A percentile compares a stretch with the other conserved stretches of the same genome.
Conservation (phyloP, 2,797 vertebrate species). For the Discoglossus pictus region DNA sequence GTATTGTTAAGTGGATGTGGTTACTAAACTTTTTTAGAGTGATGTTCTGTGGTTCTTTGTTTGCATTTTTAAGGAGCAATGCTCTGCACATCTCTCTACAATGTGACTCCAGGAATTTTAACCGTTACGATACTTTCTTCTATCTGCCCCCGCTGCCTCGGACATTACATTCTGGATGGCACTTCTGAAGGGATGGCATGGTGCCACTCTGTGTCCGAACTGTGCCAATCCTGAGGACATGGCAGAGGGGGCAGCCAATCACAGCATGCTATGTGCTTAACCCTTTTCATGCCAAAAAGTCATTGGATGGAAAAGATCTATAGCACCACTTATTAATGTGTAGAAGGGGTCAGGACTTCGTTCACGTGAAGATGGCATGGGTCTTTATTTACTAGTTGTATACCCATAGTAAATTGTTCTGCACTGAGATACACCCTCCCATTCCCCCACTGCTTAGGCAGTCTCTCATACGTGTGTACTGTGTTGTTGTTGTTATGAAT, state of each 20-base stretch:
- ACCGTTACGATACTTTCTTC: background rate
- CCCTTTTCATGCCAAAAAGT: background rate
- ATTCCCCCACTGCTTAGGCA: background rate
- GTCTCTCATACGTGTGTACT: background rate
- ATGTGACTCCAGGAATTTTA: slow-evolving; percentile 1
- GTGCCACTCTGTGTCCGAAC: slow-evolving; percentile 23
- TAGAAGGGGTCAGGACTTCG: no score
- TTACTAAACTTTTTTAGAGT: background rate
- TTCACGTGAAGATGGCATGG: no score
- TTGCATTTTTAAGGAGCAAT: background rate
- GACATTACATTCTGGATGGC: slow-evolving; percentile 27
- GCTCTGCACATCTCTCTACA: background rate
- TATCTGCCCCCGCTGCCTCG: background rate
- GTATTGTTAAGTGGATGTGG: no score
- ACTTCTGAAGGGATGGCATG: slow-evolving; percentile 32
- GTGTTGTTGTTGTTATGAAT: slow-evolving; percentile 7
- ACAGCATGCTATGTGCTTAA: slow-evolving; percentile 8
- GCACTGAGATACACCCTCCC: no score
- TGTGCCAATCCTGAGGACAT: slow-evolving; percentile 25
- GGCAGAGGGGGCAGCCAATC: background rate
- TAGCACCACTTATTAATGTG: no score
- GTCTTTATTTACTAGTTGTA: background rate
- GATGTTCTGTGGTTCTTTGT: background rate
- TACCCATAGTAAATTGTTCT: background rate
- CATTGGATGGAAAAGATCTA: no score